These are phyloP conservation scores for Tamias sibiricus DNA, from an alignment of 2,113 vertebrate genomes.

Conservation along the genomic window DNA sequence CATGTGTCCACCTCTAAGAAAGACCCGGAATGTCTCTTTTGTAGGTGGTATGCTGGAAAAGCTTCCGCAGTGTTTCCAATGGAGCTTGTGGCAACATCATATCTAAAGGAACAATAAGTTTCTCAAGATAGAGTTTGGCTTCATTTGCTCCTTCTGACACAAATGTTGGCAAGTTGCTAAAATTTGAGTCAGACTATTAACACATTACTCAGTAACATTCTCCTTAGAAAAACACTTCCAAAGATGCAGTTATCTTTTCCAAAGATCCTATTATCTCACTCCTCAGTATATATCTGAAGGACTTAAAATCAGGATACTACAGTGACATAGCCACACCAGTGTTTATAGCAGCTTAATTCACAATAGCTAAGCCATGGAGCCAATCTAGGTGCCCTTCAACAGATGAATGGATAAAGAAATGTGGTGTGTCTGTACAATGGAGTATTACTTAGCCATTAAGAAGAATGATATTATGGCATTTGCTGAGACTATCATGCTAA, in stretches of 20 bases:
- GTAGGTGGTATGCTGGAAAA: slow-evolving; percentile 3
- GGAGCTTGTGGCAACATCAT: slow-evolving; percentile 72
- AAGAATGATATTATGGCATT: no score
- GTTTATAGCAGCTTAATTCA: no score
- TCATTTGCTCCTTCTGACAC: slow-evolving; percentile 82
- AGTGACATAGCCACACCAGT: no score
- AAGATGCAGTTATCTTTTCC: slow-evolving; percentile 81
- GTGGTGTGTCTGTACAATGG: no score
- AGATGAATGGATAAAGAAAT: no score
- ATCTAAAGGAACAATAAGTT: slow-evolving; percentile 91
- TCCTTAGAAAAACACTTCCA: slow-evolving; percentile 85
- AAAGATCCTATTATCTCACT: no score
- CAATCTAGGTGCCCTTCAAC: no score
- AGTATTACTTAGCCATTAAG: no score
- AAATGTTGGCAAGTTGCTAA: slow-evolving; percentile 83
- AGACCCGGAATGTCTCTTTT: slow-evolving; percentile 83
- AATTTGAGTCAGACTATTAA: slow-evolving; percentile 58
- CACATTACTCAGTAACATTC: slow-evolving; percentile 39
- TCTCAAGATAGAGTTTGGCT: slow-evolving; percentile 82
- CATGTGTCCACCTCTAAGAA: slow-evolving; percentile 83
- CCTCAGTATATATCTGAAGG: no score
- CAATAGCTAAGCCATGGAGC: no score
- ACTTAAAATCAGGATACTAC: no score
- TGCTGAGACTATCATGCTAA: no score
- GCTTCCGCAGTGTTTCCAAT: not conserved